A percentile compares a stretch with the other conserved stretches of the same genome.
phyloP scores from a whole-genome alignment of 2,888 invertebrate genomes.

The Cryptosula pallasiana region DNA sequence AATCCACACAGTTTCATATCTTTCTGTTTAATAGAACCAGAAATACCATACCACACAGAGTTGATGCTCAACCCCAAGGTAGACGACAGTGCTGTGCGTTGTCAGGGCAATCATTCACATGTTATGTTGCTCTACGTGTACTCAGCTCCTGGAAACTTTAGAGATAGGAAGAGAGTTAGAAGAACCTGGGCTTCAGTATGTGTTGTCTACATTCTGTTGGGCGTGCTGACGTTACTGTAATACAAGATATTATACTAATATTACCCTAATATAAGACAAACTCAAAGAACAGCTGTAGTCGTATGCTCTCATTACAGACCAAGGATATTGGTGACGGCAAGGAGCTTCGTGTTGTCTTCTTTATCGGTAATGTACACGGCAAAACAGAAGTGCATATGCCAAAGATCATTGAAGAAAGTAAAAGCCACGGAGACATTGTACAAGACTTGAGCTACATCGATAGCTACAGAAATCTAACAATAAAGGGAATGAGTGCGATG shows the following conservation, averaged over 20 bases:
- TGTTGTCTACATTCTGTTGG: too few species aligned
- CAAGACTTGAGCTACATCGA: conserved; percentile 23
- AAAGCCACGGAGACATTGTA: conserved; percentile 10
- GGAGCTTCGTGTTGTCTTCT: not conserved
- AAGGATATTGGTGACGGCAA: not conserved
- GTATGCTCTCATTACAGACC: not conserved
- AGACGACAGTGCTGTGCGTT: not conserved
- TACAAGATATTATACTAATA: too few species aligned
- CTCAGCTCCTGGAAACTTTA: conserved; percentile 19
- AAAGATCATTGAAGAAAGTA: not conserved
- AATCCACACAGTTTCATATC: too few species aligned
- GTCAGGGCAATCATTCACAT: conserved; percentile 6
- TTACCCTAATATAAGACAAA: too few species aligned
- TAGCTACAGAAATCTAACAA: conserved; percentile 11
- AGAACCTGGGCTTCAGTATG: conserved; percentile 18
- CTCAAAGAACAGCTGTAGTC: too few species aligned
- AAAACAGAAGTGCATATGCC: not conserved
- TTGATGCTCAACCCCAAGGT: not conserved
- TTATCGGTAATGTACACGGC: not conserved
- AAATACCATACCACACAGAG: not conserved
- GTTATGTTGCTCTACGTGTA: conserved; percentile 15
- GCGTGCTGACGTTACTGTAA: too few species aligned
- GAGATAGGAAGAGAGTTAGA: not conserved
- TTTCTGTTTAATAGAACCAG: not conserved
- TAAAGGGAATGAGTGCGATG: conserved; percentile 22